Evolutionary conservation across 2,888 invertebrate species (phyloP).

Genomic region (Beris chalybata): DNA sequence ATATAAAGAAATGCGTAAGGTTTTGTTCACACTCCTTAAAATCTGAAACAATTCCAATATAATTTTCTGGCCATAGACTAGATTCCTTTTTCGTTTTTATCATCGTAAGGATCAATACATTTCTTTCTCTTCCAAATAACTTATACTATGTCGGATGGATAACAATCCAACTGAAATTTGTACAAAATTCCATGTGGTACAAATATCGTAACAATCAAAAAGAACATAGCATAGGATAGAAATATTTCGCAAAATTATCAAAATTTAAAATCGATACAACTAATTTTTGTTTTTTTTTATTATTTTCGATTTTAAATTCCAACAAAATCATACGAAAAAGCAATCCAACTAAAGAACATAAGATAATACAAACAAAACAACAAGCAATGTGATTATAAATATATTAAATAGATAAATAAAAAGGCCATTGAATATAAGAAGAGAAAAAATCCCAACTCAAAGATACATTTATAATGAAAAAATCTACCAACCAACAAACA

Average conservation of each 20-base stretch:
- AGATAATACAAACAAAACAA: slow-evolving; percentile 24
- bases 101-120: too few species aligned
- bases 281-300: not conserved
- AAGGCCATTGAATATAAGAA: slow-evolving; percentile 35
- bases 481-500: slow-evolving; percentile 33
- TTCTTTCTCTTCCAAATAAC: too few species aligned
- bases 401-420: slow-evolving; percentile 30
- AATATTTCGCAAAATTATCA: slow-evolving; percentile 21
- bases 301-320: not conserved
- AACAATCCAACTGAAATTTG: not conserved
- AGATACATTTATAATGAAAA: slow-evolving; percentile 15
- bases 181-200: slow-evolving; percentile 29
- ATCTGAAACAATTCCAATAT: too few species aligned
- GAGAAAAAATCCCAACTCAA: slow-evolving; percentile 32
- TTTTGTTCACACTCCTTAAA: too few species aligned
- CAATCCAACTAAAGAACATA: slow-evolving; percentile 26
- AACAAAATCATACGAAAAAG: slow-evolving; percentile 18
- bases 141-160: too few species aligned
- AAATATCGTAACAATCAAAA: slow-evolving; percentile 21
- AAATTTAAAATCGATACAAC: slow-evolving; percentile 22
- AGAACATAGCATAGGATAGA: slow-evolving; percentile 22
- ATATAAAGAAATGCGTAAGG: too few species aligned
- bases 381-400: slow-evolving; percentile 32
- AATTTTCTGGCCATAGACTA: too few species aligned
- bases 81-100: too few species aligned